A percentile compares a stretch with the other conserved stretches of the same genome.
phyloP scores from a whole-genome alignment of 2,888 invertebrate species.

The Glaucopsyche alexis region DNA sequence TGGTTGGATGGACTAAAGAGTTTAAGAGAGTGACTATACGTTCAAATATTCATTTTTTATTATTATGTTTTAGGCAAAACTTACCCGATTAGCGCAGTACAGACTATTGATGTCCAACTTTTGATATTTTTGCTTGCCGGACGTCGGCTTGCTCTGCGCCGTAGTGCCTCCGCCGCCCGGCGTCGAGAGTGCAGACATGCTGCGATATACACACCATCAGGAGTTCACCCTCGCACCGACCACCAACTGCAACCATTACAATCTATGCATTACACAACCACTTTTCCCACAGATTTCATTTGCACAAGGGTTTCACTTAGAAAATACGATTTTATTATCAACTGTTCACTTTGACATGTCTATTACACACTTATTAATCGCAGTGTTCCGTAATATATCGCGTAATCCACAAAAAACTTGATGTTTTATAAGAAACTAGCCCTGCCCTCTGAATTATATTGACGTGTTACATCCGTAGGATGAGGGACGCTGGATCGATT shows the following conservation, averaged over 20 bases:
- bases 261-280: slow-evolving; percentile 47
- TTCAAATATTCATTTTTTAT: neutral
- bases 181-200: slow-evolving; percentile 98
- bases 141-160: slow-evolving; percentile 79
- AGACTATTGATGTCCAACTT: slow-evolving; percentile 99
- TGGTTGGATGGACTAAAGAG: neutral
- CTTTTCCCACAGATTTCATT: slow-evolving; percentile 49
- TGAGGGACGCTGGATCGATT: slow-evolving; percentile 68
- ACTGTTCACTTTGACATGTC: slow-evolving; percentile 29
- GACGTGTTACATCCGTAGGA: slow-evolving; percentile 78
- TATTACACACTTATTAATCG: slow-evolving; percentile 42
- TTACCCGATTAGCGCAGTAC: slow-evolving; percentile 92
- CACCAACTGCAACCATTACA: slow-evolving; percentile 73
- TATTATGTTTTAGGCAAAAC: slow-evolving; percentile 50
- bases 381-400: slow-evolving; percentile 44
- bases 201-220: slow-evolving; percentile 95
- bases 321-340: slow-evolving; percentile 30
- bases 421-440: slow-evolving; percentile 59
- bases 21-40: neutral
- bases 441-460: slow-evolving; percentile 75
- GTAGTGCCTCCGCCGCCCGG: slow-evolving; percentile 82
- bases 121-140: slow-evolving; percentile 96
- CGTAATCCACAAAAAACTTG: slow-evolving; percentile 62
- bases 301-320: slow-evolving; percentile 34
- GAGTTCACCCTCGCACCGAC: slow-evolving; percentile 75